Percentiles rank a stretch among this genome's conserved stretches.
Evolutionary conservation across 1,140 invertebrate genomes (phyloP).

Genomic region (Oedothorax gibbosus): DNA sequence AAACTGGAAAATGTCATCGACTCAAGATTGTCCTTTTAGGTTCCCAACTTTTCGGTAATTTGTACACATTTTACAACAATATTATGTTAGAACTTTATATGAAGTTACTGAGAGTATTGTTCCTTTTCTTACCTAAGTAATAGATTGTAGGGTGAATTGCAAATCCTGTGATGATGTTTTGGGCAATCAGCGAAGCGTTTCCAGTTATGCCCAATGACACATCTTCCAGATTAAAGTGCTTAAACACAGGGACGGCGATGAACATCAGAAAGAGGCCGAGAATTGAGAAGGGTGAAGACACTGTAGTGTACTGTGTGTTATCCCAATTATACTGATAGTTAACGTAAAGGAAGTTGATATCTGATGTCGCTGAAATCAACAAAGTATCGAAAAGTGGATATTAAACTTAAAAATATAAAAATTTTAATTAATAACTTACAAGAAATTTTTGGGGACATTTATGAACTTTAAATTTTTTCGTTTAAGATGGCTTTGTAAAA

Average conservation of each 20-base stretch:
- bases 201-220: conserved; percentile 16
- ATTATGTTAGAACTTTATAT: too few species aligned
- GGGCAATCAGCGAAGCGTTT: background rate
- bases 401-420: too few species aligned
- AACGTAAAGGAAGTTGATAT: conserved; percentile 8
- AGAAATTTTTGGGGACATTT: too few species aligned
- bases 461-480: too few species aligned
- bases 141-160: background rate
- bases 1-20: too few species aligned
- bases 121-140: conserved; percentile 24
- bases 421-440: too few species aligned
- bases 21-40: too few species aligned
- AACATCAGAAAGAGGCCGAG: background rate
- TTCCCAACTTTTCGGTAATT: too few species aligned
- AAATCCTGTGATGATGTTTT: conserved; percentile 3
- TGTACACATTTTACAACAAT: too few species aligned
- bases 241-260: conserved; percentile 4
- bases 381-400: background rate
- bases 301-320: conserved; percentile 23
- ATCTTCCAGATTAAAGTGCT: conserved; percentile 2
- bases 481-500: too few species aligned
- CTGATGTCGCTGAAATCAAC: conserved; percentile 21
- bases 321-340: conserved; percentile 24
- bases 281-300: conserved; percentile 10
- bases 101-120: too few species aligned